Evolutionary conservation across 2,113 vertebrate species (phyloP), one percentile per base, ranked within the genome.

Genomic region (Callionymus lyra): DNA sequence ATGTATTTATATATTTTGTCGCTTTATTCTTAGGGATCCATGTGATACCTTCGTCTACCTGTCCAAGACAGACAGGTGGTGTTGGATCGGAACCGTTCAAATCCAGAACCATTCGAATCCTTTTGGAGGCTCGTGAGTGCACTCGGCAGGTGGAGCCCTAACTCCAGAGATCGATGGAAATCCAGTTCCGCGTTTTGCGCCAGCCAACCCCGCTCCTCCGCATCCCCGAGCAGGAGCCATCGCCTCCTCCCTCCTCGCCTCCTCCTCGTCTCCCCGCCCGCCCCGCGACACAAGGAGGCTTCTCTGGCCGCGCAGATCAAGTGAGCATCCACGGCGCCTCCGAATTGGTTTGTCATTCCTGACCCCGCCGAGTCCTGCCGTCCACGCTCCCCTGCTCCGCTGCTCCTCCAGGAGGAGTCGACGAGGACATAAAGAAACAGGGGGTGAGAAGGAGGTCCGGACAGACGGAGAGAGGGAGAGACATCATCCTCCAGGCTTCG

Each of bases 261-360:
- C 37, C 35, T 31, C 17, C n/a, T 4, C 10, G 34, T 27, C 37
- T 2, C 27, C 38, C 44, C 36, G 13, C 31, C 9, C 27, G 35
- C 12, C 38, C 10, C 12, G 32, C 35, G 50, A 70, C 66, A 67
- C 69, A 60, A 47, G 21, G 21, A 27, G 53, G 63, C 69, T 72
- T 59, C 52, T 54, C 56, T 63, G 53, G 53, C 61, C 56, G 61
- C 67, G 53, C 61, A 61, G 42, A 71, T 74, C 69, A 59, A 40
- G 69, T 61, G 61, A 74, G 70, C 78, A 60, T 77, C 77, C 72
- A 72, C 67, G 48, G 60, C 70, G 44, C 36, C 66, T 75, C 59
- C 56, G 72, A 82, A 81, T 78, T 77, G 76, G 72, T 80, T 83
- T 80, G 72, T 83, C 76, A 81, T 83, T 70, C 72, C 63, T 77